These are phyloP conservation scores for Sarcophilus harrisii DNA, from an alignment of 2,797 vertebrate species.

Conservation along the genomic window DNA sequence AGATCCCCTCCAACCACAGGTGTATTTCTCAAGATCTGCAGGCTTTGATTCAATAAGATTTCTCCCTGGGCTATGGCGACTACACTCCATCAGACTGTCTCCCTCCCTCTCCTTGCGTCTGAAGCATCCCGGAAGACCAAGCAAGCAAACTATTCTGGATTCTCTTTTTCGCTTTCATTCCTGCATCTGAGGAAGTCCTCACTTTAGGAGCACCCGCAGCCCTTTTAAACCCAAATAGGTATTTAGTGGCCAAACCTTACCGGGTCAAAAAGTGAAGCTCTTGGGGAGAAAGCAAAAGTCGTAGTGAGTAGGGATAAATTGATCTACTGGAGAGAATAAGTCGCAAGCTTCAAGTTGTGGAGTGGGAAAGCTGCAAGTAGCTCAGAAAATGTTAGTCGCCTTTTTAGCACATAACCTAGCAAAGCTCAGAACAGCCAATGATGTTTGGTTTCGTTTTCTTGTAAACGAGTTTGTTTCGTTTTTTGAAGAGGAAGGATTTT, in stretches of 20 bases:
- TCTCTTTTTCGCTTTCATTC: background rate
- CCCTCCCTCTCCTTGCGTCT: background rate
- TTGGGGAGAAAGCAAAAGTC: too few species aligned
- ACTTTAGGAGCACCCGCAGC: background rate
- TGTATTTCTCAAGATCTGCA: background rate
- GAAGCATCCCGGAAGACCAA: background rate
- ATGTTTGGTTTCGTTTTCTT: background rate
- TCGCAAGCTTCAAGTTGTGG: background rate
- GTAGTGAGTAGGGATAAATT: background rate
- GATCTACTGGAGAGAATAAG: background rate
- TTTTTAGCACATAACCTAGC: fast-evolving
- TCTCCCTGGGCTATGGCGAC: background rate
- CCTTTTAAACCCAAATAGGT: background rate
- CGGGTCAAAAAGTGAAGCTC: background rate
- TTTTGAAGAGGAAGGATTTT: background rate
- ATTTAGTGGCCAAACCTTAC: background rate
- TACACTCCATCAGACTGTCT: background rate
- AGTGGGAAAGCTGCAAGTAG: background rate
- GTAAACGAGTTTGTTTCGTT: background rate
- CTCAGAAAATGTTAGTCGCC: background rate
- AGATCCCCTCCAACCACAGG: background rate
- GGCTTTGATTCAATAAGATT: background rate
- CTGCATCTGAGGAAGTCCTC: background rate
- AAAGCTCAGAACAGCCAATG: background rate
- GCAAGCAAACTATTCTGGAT: fast-evolving